Conservation (phyloP, 2,113 vertebrate genomes). For the Vombatus ursinus region DNA sequence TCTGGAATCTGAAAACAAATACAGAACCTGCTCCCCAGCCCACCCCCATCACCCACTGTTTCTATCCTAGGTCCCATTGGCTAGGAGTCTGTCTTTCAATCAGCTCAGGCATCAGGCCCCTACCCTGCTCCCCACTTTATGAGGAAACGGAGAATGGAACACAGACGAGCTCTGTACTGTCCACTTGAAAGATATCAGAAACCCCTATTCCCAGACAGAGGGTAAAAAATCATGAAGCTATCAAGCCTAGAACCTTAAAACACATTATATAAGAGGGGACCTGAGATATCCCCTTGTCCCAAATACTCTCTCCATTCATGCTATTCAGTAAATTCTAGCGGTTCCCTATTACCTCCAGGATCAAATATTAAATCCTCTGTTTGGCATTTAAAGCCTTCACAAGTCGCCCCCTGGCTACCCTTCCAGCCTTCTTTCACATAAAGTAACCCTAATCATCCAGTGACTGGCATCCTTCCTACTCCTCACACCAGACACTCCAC, state of each 20-base stretch:
- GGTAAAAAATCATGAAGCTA: background rate
- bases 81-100: background rate
- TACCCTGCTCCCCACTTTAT: slow-evolving; percentile 1
- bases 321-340: background rate
- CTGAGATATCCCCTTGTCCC: background rate
- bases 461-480: background rate
- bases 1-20: slow-evolving; percentile 27
- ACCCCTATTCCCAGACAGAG: background rate
- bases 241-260: background rate
- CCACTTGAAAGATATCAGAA: background rate
- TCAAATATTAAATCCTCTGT: background rate
- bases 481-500: background rate
- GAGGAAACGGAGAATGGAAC: background rate
- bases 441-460: background rate
- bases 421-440: background rate
- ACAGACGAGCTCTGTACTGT: background rate
- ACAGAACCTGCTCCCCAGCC: background rate
- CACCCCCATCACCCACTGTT: background rate
- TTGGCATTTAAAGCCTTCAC: background rate
- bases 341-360: background rate
- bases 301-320: background rate
- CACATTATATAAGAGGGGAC: background rate
- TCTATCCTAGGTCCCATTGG: background rate
- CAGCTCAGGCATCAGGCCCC: background rate
- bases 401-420: background rate